These are phyloP conservation scores for Heterohyrax brucei DNA, from an alignment of 2,797 vertebrate species.

Conservation along the genomic window DNA sequence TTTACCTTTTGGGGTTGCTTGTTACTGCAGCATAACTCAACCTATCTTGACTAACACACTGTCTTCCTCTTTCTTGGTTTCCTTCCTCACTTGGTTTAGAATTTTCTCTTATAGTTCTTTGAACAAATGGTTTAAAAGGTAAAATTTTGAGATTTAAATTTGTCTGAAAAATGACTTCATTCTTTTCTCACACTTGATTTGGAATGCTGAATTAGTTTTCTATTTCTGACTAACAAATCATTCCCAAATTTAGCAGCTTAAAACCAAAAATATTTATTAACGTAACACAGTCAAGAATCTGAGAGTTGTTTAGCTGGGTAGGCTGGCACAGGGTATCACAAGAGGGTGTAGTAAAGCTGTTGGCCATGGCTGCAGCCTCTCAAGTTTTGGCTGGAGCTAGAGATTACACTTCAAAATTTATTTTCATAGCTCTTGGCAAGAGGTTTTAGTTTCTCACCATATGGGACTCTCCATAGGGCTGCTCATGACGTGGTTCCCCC, in stretches of 20 bases:
- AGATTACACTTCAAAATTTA: background rate
- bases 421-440: background rate
- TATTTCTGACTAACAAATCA: background rate
- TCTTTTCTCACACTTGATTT: background rate
- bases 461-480: background rate
- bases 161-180: slow-evolving; percentile 7
- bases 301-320: background rate
- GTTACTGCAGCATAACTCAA: background rate
- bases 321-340: background rate
- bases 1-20: background rate
- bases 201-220: background rate
- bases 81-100: background rate
- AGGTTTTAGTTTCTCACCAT: background rate
- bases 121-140: background rate
- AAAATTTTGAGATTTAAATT: background rate
- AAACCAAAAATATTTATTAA: background rate
- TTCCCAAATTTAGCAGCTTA: no score
- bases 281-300: background rate
- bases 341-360: background rate
- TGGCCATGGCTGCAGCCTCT: background rate
- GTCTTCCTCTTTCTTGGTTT: background rate
- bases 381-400: background rate
- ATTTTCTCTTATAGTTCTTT: background rate
- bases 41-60: background rate
- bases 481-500: background rate